Percentiles rank a stretch among this genome's conserved stretches.
phyloP scores from a whole-genome alignment of 1,140 invertebrate genomes.

The Lasioglossum albipes region DNA sequence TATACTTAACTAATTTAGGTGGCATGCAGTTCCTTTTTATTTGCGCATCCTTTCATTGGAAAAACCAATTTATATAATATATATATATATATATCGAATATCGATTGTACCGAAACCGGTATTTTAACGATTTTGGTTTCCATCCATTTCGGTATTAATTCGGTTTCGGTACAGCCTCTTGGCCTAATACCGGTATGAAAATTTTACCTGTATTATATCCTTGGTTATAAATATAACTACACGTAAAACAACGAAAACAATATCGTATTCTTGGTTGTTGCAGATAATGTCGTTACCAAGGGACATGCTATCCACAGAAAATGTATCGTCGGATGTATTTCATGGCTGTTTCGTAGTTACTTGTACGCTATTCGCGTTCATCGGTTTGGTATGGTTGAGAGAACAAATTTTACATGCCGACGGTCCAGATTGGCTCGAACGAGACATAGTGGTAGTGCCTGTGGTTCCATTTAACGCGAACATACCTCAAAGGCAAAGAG shows the following conservation, averaged over 20 bases:
- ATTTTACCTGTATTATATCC: too few relatives aligned
- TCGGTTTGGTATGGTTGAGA: slow-evolving; percentile 97
- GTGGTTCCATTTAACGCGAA: slow-evolving; percentile 69
- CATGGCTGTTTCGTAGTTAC: slow-evolving; percentile 98
- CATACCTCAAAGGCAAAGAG: slow-evolving; percentile 62
- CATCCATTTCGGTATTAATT: too few relatives aligned
- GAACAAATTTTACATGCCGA: slow-evolving; percentile 99
- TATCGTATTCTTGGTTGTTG: neutral
- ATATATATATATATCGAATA: too few relatives aligned
- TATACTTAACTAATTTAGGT: too few relatives aligned
- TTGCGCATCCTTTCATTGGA: too few relatives aligned
- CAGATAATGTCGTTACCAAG: slow-evolving; percentile 91
- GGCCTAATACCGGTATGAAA: too few relatives aligned
- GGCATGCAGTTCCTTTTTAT: too few relatives aligned
- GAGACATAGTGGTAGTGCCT: slow-evolving; percentile 81
- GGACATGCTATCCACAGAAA: slow-evolving; percentile 95
- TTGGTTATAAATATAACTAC: too few relatives aligned
- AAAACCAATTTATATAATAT: too few relatives aligned
- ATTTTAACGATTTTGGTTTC: too few relatives aligned
- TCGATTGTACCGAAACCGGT: too few relatives aligned
- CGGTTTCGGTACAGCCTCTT: too few relatives aligned
- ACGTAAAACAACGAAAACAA: slow-evolving; percentile 2
- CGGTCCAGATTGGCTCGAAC: slow-evolving; percentile 96
- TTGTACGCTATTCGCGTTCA: slow-evolving; percentile 97
- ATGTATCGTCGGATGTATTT: slow-evolving; percentile 95